Percentiles rank a stretch among this genome's conserved stretches.
Evolutionary conservation across 2,113 vertebrate species (phyloP).

Genomic region (Cettia cetti): DNA sequence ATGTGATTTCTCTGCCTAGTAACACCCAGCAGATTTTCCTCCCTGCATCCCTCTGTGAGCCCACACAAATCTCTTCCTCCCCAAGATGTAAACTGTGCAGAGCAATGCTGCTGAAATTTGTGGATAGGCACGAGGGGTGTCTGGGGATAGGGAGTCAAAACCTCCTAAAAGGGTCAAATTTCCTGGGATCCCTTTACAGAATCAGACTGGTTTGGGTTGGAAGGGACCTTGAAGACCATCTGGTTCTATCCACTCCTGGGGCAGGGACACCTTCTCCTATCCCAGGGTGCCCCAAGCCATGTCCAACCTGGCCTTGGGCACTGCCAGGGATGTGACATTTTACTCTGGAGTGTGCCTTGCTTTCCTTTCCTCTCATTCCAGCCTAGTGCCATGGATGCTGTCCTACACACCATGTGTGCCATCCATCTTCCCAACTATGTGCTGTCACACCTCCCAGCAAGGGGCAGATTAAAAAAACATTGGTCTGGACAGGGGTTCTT

Average conservation of each 20-base stretch:
- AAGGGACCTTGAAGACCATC: not conserved
- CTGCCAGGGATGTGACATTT: not conserved
- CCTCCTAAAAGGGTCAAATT: not conserved
- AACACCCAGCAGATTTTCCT: not conserved
- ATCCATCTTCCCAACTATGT: not conserved
- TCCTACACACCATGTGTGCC: accelerated
- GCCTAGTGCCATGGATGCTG: accelerated
- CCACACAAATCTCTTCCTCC: not conserved
- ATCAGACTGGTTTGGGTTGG: not conserved
- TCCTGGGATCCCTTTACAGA: not conserved
- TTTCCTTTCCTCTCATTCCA: not conserved
- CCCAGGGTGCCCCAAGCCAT: not conserved
- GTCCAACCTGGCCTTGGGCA: not conserved
- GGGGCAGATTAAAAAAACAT: not conserved
- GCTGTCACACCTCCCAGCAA: not conserved
- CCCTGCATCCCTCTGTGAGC: not conserved
- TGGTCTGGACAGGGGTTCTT: not conserved
- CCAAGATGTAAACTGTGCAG: not conserved
- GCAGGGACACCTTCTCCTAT: not conserved
- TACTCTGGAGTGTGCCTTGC: not conserved
- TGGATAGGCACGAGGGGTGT: not conserved
- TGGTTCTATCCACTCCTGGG: not conserved
- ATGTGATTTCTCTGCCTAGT: conserved; percentile 9
- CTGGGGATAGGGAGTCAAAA: not conserved
- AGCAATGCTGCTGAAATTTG: not conserved